These are phyloP conservation scores for Nannoperca obscura DNA, from an alignment of 2,797 vertebrate genomes.

Conservation along the genomic window DNA sequence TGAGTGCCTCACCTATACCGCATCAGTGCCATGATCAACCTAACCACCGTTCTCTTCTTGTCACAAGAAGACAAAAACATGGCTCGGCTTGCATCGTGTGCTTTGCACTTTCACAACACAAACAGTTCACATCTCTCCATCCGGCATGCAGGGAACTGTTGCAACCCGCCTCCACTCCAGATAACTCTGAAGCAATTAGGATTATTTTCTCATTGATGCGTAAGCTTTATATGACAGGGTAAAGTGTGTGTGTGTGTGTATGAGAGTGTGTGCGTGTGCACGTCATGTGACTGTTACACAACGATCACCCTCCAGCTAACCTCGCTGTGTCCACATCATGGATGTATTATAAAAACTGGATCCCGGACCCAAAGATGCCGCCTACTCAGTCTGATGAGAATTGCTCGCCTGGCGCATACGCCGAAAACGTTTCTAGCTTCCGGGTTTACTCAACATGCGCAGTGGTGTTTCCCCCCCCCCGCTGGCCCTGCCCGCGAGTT, in stretches of 20 bases:
- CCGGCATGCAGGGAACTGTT: slow-evolving; percentile 60
- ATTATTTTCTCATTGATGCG: slow-evolving; percentile 69
- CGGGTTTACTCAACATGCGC: no score
- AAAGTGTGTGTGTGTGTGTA: slow-evolving; percentile 37
- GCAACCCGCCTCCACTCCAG: slow-evolving; percentile 56
- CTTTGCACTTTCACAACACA: slow-evolving; percentile 54
- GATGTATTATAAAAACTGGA: no score
- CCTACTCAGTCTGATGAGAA: no score
- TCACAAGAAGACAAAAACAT: slow-evolving; percentile 63
- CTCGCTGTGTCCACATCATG: slow-evolving; percentile 14
- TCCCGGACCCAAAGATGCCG: no score
- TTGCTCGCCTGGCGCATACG: no score
- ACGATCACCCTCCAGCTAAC: slow-evolving; percentile 36
- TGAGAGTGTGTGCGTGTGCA: slow-evolving; percentile 40
- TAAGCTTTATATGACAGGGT: slow-evolving; percentile 61
- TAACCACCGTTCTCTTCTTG: slow-evolving; percentile 59
- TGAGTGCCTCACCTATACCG: slow-evolving; percentile 53
- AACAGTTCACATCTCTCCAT: slow-evolving; percentile 62
- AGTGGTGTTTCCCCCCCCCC: no score
- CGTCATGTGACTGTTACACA: slow-evolving; percentile 49
- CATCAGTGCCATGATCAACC: slow-evolving; percentile 55
- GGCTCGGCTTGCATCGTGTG: slow-evolving; percentile 52
- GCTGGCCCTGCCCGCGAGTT: no score
- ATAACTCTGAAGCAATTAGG: slow-evolving; percentile 67
- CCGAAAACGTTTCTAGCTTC: no score